Evolutionary conservation across 2,888 invertebrate species (phyloP), one percentile per base, ranked within the genome.

Genomic region (Euzetes globulus): DNA sequence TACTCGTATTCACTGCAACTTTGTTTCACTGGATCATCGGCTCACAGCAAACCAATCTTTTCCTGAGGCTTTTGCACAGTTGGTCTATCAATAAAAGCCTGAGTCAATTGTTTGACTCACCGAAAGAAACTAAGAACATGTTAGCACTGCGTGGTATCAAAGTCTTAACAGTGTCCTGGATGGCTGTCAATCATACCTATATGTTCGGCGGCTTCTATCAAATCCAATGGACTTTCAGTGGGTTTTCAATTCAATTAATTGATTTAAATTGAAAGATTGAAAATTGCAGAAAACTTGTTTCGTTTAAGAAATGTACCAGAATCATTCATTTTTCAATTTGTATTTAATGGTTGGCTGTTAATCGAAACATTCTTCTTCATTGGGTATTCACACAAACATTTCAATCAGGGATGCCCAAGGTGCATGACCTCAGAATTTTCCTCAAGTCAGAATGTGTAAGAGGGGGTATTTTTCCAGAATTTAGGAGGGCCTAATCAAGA

Each of bases 281-380:
- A 50, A 25, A 27, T 27, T 19, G 1, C 27, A 72, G 50, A 29
- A 13, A 72, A 22, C 9, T 27, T 50, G 1, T n/a, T 13, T 15
- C 13, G 15, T 6, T 58, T 63, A 27, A 15, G n/a, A 29, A 37
- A 63, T 37, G 33, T 63, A 52, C 52, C 72, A 6, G 2, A 72
- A 29, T 72, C 72, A 13, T 58, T 77, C 5, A 73, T 75, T n/a
- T 77, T 77, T 73, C 63, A 63, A 11, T 7, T 63, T 1, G 63
- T 63, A 7, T 63, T 63, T 37, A 63, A 63, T 37, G 63, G 27
- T 4, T 63, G 63, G 63, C 27, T 13, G n/a, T 27, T 63, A 19
- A n/a, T 63, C n/a, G 63, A 63, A n/a, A 37, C 63, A 6, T 63
- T 63, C n/a, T 63, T 63, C n/a, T 63, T 63, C 19, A 6, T 63